Base-by-base conservation (phyloP, 2,797 vertebrate species). In the Fringilla coelebs region DNA sequence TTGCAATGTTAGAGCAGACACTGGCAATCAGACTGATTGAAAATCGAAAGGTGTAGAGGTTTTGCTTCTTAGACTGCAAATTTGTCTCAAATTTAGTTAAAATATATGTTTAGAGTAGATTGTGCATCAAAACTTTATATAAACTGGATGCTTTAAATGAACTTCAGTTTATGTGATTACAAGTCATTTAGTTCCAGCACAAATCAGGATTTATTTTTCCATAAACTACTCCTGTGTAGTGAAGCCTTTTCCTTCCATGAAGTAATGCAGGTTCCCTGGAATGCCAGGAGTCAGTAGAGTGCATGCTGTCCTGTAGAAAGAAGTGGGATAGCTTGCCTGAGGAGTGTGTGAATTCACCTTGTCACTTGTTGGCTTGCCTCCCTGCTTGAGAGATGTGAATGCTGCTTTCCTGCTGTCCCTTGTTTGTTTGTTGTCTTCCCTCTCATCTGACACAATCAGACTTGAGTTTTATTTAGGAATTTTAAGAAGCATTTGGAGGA, bases 281-380 rank as follows among this genome's bases (percentile, higher is more conserved):
- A 13, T 87, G 81, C 57, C 51, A 40, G 60, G 81, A 61, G 29
- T 28, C 51, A 7, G 58, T 11, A 18, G 46, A 62, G 19, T 9
- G 1, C 40, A 5, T 3, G 0, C 6, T 77, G 10, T 66, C 57
- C 29, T 41, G 11, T 9, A 49, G n/a, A 1, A 9, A 77, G n/a
- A 32, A 51, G n/a, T 25, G 49, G 36, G 7, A 17, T 36, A 68
- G 25, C 32, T 52, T 70, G 43, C 43, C 36, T 21, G 32, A 57
- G 26, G 29, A 49, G 31, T 10, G 15, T n/a, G 28, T 43, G 36
- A 55, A 67, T 84, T 88, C 16, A 43, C 18, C 11, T 40, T 61
- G 68, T 51, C 3, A 1, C 34, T 72, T 73, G 8, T 43, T 76
- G 51, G 25, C 43, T 70, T 68, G n/a, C 14, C 25, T 76, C 17